Percentiles rank a stretch among this genome's conserved stretches.
These are phyloP conservation scores for Heloderma charlesbogerti DNA, from an alignment of 2,113 vertebrate genomes.

Conservation along the genomic window DNA sequence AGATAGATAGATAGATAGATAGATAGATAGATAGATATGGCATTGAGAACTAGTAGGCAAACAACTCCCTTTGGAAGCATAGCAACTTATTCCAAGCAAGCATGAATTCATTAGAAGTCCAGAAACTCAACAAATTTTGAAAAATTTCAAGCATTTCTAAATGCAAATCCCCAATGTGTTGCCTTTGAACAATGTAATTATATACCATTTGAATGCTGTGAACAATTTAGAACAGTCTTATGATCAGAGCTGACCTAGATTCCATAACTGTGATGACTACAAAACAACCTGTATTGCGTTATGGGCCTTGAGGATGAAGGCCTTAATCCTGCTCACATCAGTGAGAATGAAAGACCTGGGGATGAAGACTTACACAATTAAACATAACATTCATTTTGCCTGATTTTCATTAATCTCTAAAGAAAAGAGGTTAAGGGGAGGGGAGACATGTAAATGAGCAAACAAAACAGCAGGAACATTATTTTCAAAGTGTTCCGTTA, in stretches of 20 bases:
- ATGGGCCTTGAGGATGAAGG: slow-evolving; percentile 12
- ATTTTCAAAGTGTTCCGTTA: slow-evolving; percentile 20
- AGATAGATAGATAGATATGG: too few relatives aligned
- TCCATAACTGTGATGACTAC: slow-evolving; percentile 21
- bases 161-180: slow-evolving; percentile 38
- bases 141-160: slow-evolving; percentile 41
- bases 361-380: not conserved
- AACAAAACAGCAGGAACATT: slow-evolving; percentile 19
- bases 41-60: slow-evolving; percentile 2
- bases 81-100: slow-evolving; percentile 29
- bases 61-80: not conserved
- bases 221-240: slow-evolving; percentile 42
- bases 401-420: not conserved
- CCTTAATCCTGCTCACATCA: slow-evolving; percentile 12
- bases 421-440: not conserved
- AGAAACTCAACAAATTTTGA: slow-evolving; percentile 29
- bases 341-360: not conserved
- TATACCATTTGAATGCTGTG: slow-evolving; percentile 5
- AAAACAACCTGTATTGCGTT: slow-evolving; percentile 29
- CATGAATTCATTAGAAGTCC: slow-evolving; percentile 23
- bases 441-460: not conserved
- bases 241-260: slow-evolving; percentile 41
- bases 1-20: too few relatives aligned
- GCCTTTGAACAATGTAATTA: slow-evolving; percentile 36
- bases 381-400: not conserved